These are phyloP conservation scores for Columba janthina DNA, from an alignment of 2,113 vertebrate species.

Conservation along the genomic window DNA sequence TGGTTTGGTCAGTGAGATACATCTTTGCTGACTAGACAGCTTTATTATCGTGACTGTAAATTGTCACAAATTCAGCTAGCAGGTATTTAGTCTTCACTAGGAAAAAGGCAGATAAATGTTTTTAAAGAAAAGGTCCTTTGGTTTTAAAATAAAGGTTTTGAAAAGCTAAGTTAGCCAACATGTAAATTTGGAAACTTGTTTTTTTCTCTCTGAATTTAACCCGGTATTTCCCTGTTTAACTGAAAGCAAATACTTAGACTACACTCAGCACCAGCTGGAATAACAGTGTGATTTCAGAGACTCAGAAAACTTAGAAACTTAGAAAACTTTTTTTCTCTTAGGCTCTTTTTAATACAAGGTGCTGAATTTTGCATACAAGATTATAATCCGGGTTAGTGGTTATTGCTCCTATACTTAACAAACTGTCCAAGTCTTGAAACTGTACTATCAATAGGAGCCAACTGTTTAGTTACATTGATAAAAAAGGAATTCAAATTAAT, in stretches of 20 bases:
- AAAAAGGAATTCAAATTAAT: neutral
- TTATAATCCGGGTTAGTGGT: neutral
- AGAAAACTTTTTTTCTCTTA: neutral
- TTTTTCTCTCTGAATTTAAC: neutral
- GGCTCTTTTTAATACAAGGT: neutral
- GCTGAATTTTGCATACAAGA: neutral
- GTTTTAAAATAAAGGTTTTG: neutral
- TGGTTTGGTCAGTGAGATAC: neutral
- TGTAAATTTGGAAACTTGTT: neutral
- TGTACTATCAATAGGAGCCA: neutral
- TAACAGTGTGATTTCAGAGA: neutral
- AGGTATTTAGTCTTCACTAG: neutral
- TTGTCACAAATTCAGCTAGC: neutral
- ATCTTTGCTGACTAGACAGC: neutral
- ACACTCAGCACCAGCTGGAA: neutral
- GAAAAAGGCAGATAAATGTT: neutral
- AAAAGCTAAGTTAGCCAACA: neutral
- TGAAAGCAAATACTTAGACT: neutral
- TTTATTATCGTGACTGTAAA: neutral
- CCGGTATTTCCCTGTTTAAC: neutral
- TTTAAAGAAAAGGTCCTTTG: neutral
- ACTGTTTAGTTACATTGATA: neutral
- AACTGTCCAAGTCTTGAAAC: neutral
- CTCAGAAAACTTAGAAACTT: neutral
- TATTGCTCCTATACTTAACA: neutral